Conservation (phyloP, 2,888 invertebrate species). For the Drosophila sordidula region DNA sequence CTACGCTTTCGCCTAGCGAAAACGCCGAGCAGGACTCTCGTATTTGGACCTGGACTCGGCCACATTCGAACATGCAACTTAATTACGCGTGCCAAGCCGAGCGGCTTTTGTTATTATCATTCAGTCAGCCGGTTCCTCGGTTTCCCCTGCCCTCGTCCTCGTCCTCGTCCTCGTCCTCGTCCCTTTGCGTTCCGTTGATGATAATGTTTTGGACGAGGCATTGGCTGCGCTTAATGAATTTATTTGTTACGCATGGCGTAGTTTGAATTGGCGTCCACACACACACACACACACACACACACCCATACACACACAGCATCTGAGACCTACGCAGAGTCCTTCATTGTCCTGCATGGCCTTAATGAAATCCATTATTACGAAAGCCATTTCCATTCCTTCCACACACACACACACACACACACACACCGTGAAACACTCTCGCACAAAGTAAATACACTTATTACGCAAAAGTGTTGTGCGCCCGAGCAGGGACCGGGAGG, state of each 20-base stretch:
- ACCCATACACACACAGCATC: constrained; percentile 33
- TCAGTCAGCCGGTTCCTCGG: constrained; percentile 61
- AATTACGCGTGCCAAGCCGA: constrained; percentile 78
- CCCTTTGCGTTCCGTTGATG: constrained; percentile 54
- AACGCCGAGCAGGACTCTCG: constrained; percentile 4
- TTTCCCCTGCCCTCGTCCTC: constrained; percentile 1
- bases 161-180: background rate
- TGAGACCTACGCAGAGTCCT: constrained; percentile 35
- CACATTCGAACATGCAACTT: constrained; percentile 77
- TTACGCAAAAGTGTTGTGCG: constrained; percentile 79
- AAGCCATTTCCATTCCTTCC: constrained; percentile 73
- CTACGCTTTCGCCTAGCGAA: background rate
- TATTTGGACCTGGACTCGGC: constrained; percentile 39
- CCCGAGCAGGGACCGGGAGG: constrained; percentile 22
- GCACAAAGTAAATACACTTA: constrained; percentile 78
- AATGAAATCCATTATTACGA: constrained; percentile 81
- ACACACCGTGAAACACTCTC: constrained; percentile 32
- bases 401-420: constrained; percentile 42
- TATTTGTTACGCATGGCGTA: constrained; percentile 81
- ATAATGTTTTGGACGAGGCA: constrained; percentile 74
- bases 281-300: constrained; percentile 37
- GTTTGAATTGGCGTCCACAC: constrained; percentile 76
- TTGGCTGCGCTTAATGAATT: constrained; percentile 82
- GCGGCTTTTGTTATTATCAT: constrained; percentile 80
- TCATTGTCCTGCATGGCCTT: constrained; percentile 75